Conservation (phyloP, 2,797 vertebrate species). For the Acanthis flammea region DNA sequence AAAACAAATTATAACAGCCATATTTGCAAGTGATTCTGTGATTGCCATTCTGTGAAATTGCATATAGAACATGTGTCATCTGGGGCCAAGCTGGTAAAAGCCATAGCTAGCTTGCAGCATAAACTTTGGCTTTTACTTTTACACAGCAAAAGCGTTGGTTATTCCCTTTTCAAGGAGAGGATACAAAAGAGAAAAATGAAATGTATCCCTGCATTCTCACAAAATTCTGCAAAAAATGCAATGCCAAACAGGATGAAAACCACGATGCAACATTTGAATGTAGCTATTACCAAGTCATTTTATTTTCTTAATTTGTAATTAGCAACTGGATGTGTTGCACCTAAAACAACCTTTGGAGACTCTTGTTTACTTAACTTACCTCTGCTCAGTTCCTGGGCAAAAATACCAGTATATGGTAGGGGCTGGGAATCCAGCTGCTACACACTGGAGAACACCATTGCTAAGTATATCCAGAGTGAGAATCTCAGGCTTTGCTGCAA, state of each 20-base stretch:
- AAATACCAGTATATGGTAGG: constrained; percentile 95
- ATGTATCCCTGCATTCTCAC: background rate
- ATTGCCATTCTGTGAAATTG: constrained; percentile 62
- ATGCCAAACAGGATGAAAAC: background rate
- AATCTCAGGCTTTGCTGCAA: constrained; percentile 92
- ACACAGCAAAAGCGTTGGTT: constrained; percentile 25
- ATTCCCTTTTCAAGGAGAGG: background rate
- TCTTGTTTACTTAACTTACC: constrained; percentile 76
- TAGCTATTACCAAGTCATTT: background rate
- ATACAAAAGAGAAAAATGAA: background rate
- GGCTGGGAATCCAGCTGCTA: constrained; percentile 90
- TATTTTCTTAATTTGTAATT: background rate
- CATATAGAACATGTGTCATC: background rate
- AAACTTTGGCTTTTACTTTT: constrained; percentile 27
- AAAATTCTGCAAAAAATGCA: background rate
- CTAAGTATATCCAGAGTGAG: constrained; percentile 83
- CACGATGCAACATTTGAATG: background rate
- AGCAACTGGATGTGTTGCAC: background rate
- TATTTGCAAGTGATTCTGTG: constrained; percentile 50
- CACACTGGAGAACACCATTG: constrained; percentile 89
- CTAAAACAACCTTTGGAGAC: background rate
- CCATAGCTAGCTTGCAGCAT: background rate
- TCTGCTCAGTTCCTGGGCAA: constrained; percentile 86
- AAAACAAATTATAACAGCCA: constrained; percentile 67
- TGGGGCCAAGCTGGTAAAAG: background rate